Evolutionary conservation across 2,113 vertebrate genomes (phyloP).

Genomic region (Oreochromis tanganicae): DNA sequence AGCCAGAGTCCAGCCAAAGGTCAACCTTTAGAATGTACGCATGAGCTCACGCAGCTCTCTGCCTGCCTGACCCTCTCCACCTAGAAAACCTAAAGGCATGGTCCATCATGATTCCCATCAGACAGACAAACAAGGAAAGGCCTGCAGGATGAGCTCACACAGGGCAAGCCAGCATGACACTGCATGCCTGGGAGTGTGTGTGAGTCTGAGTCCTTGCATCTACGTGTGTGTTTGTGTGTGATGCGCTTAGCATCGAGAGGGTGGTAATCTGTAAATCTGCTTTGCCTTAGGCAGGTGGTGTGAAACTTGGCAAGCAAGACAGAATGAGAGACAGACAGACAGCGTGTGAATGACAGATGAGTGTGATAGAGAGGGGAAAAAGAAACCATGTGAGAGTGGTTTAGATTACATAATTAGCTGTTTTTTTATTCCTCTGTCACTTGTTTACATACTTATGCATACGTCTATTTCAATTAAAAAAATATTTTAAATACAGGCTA

Average conservation of each 20-base stretch:
- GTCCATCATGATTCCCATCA: conserved; percentile 2
- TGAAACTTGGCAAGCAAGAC: conserved; percentile 61
- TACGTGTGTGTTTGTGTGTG: conserved; percentile 41
- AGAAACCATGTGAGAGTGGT: conserved; percentile 9
- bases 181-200: background rate
- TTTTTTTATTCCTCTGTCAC: conserved; percentile 35
- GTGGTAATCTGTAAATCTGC: conserved; percentile 75
- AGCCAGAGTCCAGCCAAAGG: background rate
- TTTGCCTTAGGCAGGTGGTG: conserved; percentile 65
- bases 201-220: background rate
- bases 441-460: background rate
- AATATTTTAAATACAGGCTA: background rate
- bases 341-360: conserved; percentile 34
- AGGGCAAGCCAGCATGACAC: conserved; percentile 19
- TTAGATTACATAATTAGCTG: conserved; percentile 58
- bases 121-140: conserved; percentile 24
- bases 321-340: background rate
- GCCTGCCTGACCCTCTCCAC: background rate
- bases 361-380: conserved; percentile 29
- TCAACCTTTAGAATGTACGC: background rate
- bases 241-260: conserved; percentile 56
- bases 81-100: conserved; percentile 5
- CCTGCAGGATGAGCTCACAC: conserved; percentile 39
- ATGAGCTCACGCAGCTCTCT: background rate
- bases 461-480: background rate